Conservation (phyloP, 2,888 invertebrate genomes). For the Isoperla grammatica region DNA sequence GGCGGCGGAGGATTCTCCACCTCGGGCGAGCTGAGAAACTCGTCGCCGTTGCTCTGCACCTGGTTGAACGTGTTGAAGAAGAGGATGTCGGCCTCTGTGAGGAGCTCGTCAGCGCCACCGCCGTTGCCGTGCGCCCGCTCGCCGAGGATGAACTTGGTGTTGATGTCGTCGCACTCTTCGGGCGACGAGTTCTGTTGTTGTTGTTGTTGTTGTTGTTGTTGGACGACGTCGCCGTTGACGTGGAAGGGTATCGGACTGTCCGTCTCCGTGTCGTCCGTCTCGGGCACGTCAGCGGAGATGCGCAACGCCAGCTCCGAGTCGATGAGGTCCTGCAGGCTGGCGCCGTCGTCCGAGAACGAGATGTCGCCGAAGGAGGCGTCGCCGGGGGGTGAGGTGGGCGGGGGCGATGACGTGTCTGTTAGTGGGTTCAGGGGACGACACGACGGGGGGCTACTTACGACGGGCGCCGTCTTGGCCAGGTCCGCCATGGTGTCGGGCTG, state of each 20-base stretch:
- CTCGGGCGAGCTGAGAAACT: constrained; percentile 11
- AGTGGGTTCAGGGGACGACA: too few relatives aligned
- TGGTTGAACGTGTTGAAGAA: constrained; percentile 18
- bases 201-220: too few relatives aligned
- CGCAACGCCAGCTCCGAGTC: constrained; percentile 33
- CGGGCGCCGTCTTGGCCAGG: neutral
- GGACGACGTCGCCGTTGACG: too few relatives aligned
- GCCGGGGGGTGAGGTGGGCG: neutral
- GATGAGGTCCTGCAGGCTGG: constrained; percentile 35
- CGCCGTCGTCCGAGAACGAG: constrained; percentile 26
- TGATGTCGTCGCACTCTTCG: constrained; percentile 8
- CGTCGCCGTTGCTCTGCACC: constrained; percentile 21
- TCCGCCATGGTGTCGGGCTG: neutral
- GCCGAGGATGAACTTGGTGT: constrained; percentile 25
- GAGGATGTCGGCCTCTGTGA: constrained; percentile 6
- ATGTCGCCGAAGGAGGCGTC: constrained; percentile 20
- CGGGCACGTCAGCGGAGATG: constrained; percentile 9
- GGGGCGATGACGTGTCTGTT: neutral
- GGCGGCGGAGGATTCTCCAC: neutral
- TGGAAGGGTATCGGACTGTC: too few relatives aligned
- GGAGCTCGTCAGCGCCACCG: neutral
- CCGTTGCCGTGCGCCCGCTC: neutral
- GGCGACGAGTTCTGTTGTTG: too few relatives aligned
- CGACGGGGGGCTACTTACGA: constrained; percentile 4
- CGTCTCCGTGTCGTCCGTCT: constrained; percentile 9